phyloP scores from a whole-genome alignment of 2,113 vertebrate species.

The Nothocercus julius region DNA sequence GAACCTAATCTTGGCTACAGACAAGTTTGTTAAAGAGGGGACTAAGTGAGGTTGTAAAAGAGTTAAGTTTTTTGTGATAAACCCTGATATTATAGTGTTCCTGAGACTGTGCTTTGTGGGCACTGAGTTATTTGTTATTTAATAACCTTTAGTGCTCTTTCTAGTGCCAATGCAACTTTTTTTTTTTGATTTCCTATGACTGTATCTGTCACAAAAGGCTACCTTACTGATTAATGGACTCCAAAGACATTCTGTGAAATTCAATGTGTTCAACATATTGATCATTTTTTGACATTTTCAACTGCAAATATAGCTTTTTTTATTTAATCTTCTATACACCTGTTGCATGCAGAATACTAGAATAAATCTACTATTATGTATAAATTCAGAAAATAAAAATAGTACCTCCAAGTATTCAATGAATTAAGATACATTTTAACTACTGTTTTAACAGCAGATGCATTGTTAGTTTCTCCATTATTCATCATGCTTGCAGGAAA shows the following conservation, averaged over 20 bases:
- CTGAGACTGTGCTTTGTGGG: neutral
- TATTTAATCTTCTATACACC: neutral
- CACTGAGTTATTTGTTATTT: conserved; percentile 29
- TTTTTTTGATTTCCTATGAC: neutral
- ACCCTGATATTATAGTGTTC: neutral
- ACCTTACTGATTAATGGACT: conserved; percentile 63
- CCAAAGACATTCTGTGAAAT: neutral
- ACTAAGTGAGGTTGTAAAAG: neutral
- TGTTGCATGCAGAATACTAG: neutral
- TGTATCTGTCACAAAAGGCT: conserved; percentile 36
- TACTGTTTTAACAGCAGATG: neutral
- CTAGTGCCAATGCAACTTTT: neutral
- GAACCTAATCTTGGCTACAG: neutral
- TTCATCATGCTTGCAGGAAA: neutral
- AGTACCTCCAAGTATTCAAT: neutral
- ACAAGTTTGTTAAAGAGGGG: neutral
- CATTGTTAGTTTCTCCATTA: neutral
- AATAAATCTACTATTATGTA: neutral
- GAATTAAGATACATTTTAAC: neutral
- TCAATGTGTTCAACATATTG: conserved; percentile 4
- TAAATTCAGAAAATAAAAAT: neutral
- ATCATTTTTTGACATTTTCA: conserved; percentile 42
- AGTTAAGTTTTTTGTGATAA: neutral
- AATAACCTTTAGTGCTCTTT: conserved; percentile 46
- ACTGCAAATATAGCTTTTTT: neutral